These are phyloP conservation scores for Apostichopus japonicus DNA, from an alignment of 35 echinoderm and acorn worm species.

Conservation along the genomic window DNA sequence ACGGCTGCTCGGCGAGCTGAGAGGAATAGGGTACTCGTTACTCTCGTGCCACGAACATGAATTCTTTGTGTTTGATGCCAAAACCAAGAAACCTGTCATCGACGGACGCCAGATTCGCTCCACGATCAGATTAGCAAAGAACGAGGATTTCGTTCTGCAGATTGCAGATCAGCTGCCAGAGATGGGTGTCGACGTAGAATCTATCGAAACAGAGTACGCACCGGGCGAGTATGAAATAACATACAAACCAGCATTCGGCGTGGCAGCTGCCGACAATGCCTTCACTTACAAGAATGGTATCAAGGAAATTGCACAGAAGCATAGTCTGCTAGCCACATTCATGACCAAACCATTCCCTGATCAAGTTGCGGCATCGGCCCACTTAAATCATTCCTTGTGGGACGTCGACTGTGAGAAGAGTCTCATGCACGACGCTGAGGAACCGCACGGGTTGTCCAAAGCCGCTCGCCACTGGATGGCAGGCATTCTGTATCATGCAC, in stretches of 20 bases:
- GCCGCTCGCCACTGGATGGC: constrained; percentile 73
- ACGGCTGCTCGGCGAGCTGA: constrained; percentile 9
- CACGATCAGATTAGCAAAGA: constrained; percentile 22
- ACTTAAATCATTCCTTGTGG: constrained; percentile 79
- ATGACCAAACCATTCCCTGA: constrained; percentile 67
- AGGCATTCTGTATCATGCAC: constrained; percentile 62
- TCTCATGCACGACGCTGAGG: constrained; percentile 39
- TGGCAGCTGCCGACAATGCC: constrained; percentile 68
- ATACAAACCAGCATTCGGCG: constrained; percentile 71
- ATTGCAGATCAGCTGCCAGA: constrained; percentile 56
- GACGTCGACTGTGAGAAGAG: constrained; percentile 53
- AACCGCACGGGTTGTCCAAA: constrained; percentile 46
- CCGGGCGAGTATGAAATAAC: constrained; percentile 65
- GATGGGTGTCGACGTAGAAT: constrained; percentile 68
- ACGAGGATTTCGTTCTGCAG: constrained; percentile 55
- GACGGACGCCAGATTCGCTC: constrained; percentile 2
- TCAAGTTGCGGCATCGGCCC: constrained; percentile 31
- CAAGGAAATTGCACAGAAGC: constrained; percentile 71
- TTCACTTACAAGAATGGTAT: constrained; percentile 69
- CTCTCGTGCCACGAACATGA: constrained; percentile 59
- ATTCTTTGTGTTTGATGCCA: constrained; percentile 61
- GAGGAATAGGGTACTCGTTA: constrained; percentile 46
- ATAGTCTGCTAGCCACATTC: constrained; percentile 55
- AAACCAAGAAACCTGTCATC: constrained; percentile 61
- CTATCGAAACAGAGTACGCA: constrained; percentile 39